Percentiles rank a stretch among this genome's conserved stretches.
phyloP scores from a whole-genome alignment of 1,140 invertebrate species.

The Caenorhabditis briggsae region DNA sequence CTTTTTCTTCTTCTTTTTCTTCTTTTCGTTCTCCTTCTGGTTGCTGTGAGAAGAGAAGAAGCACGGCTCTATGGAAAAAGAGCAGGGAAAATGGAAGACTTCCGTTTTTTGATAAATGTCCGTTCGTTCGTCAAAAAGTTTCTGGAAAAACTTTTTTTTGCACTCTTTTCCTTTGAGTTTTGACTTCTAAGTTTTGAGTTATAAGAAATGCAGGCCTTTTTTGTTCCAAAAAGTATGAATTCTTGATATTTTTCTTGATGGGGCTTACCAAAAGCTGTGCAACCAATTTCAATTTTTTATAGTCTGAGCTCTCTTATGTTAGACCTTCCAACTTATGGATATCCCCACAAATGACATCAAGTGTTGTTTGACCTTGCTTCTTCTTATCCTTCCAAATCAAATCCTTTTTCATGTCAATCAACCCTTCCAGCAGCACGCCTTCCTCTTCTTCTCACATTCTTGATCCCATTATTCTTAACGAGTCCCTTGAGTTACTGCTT shows the following conservation, averaged over 20 bases:
- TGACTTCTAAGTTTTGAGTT: neutral
- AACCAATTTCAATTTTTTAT: too few species aligned
- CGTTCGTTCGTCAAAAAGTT: constrained; percentile 44
- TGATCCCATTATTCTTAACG: constrained; percentile 46
- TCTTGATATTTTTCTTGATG: too few species aligned
- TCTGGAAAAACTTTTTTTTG: neutral
- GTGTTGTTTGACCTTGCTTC: neutral
- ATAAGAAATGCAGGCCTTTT: constrained; percentile 1
- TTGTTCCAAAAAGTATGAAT: neutral
- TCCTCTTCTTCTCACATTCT: constrained; percentile 45
- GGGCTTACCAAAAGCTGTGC: too few species aligned
- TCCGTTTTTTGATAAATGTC: constrained; percentile 35
- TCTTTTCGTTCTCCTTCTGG: neutral
- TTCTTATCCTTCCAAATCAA: constrained; percentile 15
- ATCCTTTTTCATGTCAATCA: constrained; percentile 14
- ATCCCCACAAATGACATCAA: neutral
- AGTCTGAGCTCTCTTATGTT: too few species aligned
- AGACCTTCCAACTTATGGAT: neutral
- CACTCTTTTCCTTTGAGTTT: neutral
- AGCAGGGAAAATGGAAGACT: neutral
- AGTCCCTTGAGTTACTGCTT: constrained; percentile 30
- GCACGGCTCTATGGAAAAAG: neutral
- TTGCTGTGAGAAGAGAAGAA: neutral
- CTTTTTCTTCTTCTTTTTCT: constrained; percentile 18
- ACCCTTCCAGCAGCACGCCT: constrained; percentile 15